Percentiles rank a stretch among this genome's conserved stretches.
phyloP scores from a whole-genome alignment of 2,797 vertebrate genomes.

The Miichthys miiuy region DNA sequence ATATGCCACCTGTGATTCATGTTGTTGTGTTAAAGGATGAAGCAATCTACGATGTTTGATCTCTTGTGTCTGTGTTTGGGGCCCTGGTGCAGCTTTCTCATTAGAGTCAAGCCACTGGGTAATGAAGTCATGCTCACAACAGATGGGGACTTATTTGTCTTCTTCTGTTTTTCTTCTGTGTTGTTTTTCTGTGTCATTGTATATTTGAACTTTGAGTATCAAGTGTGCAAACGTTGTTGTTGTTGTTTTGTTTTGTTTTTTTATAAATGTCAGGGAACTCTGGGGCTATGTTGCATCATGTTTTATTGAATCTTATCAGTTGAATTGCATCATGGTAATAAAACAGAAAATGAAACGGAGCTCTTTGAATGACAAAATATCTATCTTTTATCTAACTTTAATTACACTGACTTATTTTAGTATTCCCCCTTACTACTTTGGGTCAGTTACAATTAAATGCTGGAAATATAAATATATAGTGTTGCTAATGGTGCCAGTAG shows the following conservation, averaged over 20 bases:
- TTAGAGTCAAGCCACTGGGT: slow-evolving; percentile 39
- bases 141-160: slow-evolving; percentile 63
- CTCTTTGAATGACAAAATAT: not conserved
- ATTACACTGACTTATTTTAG: not conserved
- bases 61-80: slow-evolving; percentile 21
- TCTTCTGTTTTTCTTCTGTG: slow-evolving; percentile 47
- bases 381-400: not conserved
- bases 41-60: slow-evolving; percentile 47
- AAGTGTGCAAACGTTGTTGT: not conserved
- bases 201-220: slow-evolving; percentile 19
- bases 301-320: not conserved
- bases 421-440: not conserved
- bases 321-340: not conserved
- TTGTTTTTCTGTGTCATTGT: slow-evolving; percentile 56
- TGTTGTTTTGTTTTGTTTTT: not conserved
- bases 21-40: slow-evolving; percentile 56
- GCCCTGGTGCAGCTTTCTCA: slow-evolving; percentile 40
- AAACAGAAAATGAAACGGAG: not conserved
- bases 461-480: not conserved
- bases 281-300: not conserved
- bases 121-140: slow-evolving; percentile 46
- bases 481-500: not conserved
- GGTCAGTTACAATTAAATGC: not conserved
- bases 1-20: slow-evolving; percentile 65
- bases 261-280: not conserved